Conservation (phyloP, 2,888 invertebrate genomes). For the Charanyca ferruginea region DNA sequence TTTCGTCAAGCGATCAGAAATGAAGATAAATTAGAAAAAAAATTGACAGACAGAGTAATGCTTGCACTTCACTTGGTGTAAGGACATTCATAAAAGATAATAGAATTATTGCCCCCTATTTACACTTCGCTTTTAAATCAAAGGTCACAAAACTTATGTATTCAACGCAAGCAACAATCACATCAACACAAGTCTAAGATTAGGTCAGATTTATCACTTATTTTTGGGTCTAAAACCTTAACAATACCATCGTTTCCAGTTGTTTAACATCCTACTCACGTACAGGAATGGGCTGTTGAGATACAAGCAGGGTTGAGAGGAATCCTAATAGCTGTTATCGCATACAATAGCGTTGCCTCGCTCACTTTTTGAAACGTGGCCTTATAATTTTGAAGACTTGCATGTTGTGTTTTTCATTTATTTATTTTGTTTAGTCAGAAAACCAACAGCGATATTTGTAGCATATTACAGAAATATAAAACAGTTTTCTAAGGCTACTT, state of each 20-base stretch:
- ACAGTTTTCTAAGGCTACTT: too few species aligned
- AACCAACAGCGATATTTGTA: too few species aligned
- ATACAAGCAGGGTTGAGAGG: constrained; percentile 34
- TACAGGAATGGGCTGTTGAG: constrained; percentile 47
- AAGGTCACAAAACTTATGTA: background rate
- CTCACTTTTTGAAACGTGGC: constrained; percentile 23
- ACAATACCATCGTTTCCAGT: constrained; percentile 9
- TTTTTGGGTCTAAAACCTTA: constrained; percentile 14
- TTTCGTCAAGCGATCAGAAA: too few species aligned
- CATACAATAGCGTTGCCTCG: constrained; percentile 12
- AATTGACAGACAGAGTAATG: too few species aligned
- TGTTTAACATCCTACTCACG: constrained; percentile 25
- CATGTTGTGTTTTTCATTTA: too few species aligned
- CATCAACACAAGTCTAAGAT: background rate
- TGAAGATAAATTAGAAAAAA: too few species aligned
- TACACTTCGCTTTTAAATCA: background rate
- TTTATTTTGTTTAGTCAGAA: too few species aligned
- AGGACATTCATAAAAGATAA: too few species aligned
- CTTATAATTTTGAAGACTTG: constrained; percentile 14
- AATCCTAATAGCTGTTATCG: constrained; percentile 35
- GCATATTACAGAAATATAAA: too few species aligned
- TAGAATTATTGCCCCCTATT: too few species aligned
- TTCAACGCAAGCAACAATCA: background rate
- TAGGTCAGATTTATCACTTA: constrained; percentile 26
- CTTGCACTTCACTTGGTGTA: too few species aligned